Evolutionary conservation across 2,888 invertebrate genomes (phyloP), one percentile per base, ranked within the genome.

Genomic region (Drymonia ruficornis): DNA sequence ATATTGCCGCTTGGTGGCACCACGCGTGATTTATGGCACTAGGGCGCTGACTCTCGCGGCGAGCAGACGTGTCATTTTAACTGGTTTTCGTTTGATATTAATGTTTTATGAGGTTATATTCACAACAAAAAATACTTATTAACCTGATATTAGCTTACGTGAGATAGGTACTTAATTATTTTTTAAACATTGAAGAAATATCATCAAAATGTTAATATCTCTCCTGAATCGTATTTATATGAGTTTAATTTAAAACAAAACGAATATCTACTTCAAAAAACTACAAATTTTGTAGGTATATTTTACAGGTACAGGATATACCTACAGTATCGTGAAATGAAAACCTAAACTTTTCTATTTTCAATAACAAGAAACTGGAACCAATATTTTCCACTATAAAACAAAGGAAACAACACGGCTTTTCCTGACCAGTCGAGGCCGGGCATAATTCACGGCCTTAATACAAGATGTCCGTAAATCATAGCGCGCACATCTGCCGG

Each of bases 1-100:
- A 91, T 90, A 91, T 90, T 90, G 87, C 84, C 87, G 87, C 76
- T 76, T 83, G 88, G 87, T 81, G 87, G 90, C 90, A 86, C 85
- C 89, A 84, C 85, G 67, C 76, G 77, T 90, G 91, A 92, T 92
- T 92, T 92, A 92, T 91, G 65, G 81, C 81, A 81, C 63, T 74
- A 80, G 89, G 87, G 87, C 76, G 82, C 63, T 53, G 70, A 63
- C 65, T 63, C 60, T 75, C 78, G 78, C 63, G 67, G 70, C 55
- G 65, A 65, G 55, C 72, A 68, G 80, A 81, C 79, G 80, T 81
- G 72, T 81, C 72, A 63, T 63, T 74, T 70, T 71, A 70, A 70
- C 71, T 71, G 63, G 74, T 74, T 75, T 66, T 62, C 53, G 67
- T 71, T 65, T 55, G 56, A 66, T 66, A 62, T 72, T 65, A 68